Conservation (phyloP, 2,888 invertebrate genomes). For the Dicranocentrus wangi region DNA sequence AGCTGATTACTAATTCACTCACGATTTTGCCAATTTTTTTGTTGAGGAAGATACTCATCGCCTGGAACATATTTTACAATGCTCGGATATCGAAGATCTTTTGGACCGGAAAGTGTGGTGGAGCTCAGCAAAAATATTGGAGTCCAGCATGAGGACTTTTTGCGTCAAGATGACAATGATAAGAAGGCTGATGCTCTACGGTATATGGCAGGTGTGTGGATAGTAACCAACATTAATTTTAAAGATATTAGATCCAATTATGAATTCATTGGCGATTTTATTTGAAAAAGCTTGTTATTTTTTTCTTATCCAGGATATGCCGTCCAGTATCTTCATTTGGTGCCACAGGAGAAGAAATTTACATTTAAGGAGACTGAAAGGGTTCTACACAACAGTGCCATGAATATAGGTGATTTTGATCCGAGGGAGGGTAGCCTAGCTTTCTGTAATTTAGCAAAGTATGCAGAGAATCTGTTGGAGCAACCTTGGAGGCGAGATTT, state of each 20-base stretch:
- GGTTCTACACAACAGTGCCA: constrained; percentile 84
- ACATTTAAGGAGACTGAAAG: constrained; percentile 84
- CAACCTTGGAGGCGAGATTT: constrained; percentile 94
- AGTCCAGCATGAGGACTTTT: constrained; percentile 84
- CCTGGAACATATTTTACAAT: too few relatives aligned
- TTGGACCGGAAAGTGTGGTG: constrained; percentile 62
- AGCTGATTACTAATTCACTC: too few relatives aligned
- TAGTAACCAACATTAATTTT: not conserved
- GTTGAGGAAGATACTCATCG: too few relatives aligned
- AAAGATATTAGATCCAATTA: not conserved
- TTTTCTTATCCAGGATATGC: constrained; percentile 87
- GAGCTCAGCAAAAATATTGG: constrained; percentile 85
- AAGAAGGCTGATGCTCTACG: constrained; percentile 69
- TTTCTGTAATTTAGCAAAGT: constrained; percentile 88
- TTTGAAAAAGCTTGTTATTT: too few relatives aligned
- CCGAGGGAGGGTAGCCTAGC: constrained; percentile 87
- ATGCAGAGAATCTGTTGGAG: constrained; percentile 87
- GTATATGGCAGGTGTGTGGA: constrained; percentile 63
- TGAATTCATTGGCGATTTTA: not conserved
- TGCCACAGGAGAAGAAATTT: constrained; percentile 87
- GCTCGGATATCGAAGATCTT: constrained; percentile 59
- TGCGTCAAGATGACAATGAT: constrained; percentile 82
- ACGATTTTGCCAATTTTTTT: too few relatives aligned
- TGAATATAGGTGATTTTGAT: constrained; percentile 83
- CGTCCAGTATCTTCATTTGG: constrained; percentile 84